Base-by-base conservation (phyloP, 2,797 vertebrate genomes). In the Cyclura pinguis region DNA sequence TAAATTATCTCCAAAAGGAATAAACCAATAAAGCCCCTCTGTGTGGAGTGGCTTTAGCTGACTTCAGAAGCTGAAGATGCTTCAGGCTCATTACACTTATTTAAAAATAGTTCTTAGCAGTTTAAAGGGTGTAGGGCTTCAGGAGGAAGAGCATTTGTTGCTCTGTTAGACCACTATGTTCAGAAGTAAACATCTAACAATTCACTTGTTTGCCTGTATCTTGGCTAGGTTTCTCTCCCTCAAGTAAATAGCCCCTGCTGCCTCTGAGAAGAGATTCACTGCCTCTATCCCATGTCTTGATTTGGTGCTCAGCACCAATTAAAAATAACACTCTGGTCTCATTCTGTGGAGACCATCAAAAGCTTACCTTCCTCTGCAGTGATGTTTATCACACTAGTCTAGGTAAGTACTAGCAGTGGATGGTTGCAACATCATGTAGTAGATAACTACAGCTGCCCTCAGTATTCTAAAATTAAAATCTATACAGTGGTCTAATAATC, bases 1-100 rank as follows among this genome's bases (percentile, higher is more conserved):
- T 83, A 87, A 91, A 69, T 87, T 78, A 87, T 77, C 74, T 84
- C 59, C 29, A 47, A 77, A 87, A 84, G 57, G 73, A 90, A 57
- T 90, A 62, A 85, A 86, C 84, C 52, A 86, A 82, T 57, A 62
- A 86, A 38, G 38, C 57, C n/a, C 32, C n/a, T 86, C 78, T 84
- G 73, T 87, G 47, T 84, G 20, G 20, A 52, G 38, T 84, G 42
- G 9, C 38, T 84, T 85, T 32, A 29, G 67, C 67, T 32, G 32
- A 82, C 84, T 80, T 73, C 50, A 85, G 47, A 38, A 27, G 18
- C 6, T 42, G 72, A 87, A 62, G 42, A 87, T 87, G 69, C 69
- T 83, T 87, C n/a, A 77, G 67, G 35, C 67, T 80, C 32, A 59
- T n/a, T 78, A 57, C 8, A 72, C 64, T 20, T 35, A 27, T 24